Base-by-base conservation (phyloP, 2,888 invertebrate genomes). In the Aphidoletes aphidimyza region DNA sequence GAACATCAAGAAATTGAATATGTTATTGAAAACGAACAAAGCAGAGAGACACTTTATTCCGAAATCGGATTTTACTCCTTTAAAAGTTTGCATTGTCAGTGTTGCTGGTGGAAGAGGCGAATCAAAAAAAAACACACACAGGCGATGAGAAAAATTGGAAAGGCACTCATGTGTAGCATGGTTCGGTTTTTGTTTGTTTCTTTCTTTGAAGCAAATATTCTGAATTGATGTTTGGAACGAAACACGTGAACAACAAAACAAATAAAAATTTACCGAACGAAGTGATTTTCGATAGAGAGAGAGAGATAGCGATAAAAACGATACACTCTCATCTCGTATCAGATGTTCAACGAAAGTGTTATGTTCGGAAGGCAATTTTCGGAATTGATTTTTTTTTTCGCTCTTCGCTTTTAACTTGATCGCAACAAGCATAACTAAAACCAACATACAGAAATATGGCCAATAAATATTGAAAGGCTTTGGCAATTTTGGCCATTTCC, bases 301-400 rank as follows among this genome's bases (percentile, higher is more conserved):
- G 30, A 69, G 30, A 69, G 14, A n/a, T n/a, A 3, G 22, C 6
- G 22, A 22, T 22, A 69, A 69, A 3, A 69, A 69, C 34, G 54
- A 54, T 22, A 69, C 26, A 69, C 22, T 22, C 14, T 17, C 47
- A 47, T 54, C n/a, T 54, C 54, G 30, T 30, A 69, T 69, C 69
- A 69, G 34, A 34, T 34, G 69, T 69, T 34, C 69, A 69, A 69
- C n/a, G 69, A 69, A 69, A 69, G 69, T 69, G 69, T 69, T 69
- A 69, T 69, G 69, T 69, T 69, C 69, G 30, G n/a, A n/a, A 30
- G 69, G 30, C 69, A 69, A 69, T 69, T 69, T 69, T 69, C 30
- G 0, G 30, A 69, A 69, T 69, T 69, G 69, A 69, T 69, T 69
- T 69, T 69, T 69, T 30, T 14, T n/a, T n/a, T n/a, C n/a, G n/a